Evolutionary conservation across 1,140 invertebrate species (phyloP).

Genomic region (Tribolium madens): DNA sequence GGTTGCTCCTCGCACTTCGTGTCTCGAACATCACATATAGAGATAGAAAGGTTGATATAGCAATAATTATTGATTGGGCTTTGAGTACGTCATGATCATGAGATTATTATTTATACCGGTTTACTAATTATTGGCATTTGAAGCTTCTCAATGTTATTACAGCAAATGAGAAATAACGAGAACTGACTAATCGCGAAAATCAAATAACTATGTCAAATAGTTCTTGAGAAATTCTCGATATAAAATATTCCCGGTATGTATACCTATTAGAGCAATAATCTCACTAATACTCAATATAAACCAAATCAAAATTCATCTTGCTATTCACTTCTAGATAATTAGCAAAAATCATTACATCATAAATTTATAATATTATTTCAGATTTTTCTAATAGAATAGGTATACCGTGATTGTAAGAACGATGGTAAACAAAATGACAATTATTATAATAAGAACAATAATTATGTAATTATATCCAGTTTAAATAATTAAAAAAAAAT

Average conservation of each 20-base stretch:
- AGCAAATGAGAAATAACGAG: background rate
- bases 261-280: no score
- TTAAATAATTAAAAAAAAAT: no score
- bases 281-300: no score
- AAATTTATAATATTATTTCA: no score
- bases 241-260: background rate
- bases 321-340: no score
- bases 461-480: no score
- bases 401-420: no score
- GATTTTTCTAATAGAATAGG: no score
- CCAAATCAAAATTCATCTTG: no score
- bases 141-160: slow-evolving; percentile 1
- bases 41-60: slow-evolving; percentile 37
- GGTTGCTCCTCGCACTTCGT: slow-evolving; percentile 45
- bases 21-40: slow-evolving; percentile 41
- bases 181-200: background rate
- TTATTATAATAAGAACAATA: no score
- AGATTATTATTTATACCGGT: slow-evolving; percentile 16
- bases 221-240: background rate
- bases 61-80: slow-evolving; percentile 41
- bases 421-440: no score
- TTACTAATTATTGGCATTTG: background rate
- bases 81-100: slow-evolving; percentile 12
- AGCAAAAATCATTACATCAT: no score
- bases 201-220: background rate